These are phyloP conservation scores for Thalassaphorura encarpata DNA, from an alignment of 1,140 invertebrate species.

Conservation along the genomic window DNA sequence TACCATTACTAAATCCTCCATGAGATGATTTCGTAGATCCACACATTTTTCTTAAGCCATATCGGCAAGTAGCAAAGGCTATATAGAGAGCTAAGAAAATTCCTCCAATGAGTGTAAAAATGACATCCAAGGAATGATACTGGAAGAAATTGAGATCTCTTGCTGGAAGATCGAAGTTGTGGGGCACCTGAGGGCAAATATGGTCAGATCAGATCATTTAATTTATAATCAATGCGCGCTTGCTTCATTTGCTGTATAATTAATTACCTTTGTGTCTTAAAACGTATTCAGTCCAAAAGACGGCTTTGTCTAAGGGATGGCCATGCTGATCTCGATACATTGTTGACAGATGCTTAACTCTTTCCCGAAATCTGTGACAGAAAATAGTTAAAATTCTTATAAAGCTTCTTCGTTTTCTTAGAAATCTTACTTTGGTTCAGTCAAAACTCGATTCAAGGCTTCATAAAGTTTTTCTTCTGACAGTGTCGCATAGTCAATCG, in stretches of 20 bases:
- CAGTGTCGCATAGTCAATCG: conserved; percentile 26
- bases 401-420: background rate
- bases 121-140: conserved; percentile 14
- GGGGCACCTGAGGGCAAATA: conserved; percentile 10
- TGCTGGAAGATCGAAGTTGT: conserved; percentile 18
- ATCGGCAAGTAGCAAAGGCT: background rate
- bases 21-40: too few species aligned
- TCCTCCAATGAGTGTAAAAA: background rate
- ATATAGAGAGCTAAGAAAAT: background rate
- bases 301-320: conserved; percentile 43
- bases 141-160: conserved; percentile 6
- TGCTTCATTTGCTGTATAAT: background rate
- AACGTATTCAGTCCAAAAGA: conserved; percentile 54
- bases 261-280: conserved; percentile 32
- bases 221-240: background rate
- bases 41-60: background rate
- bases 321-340: conserved; percentile 47
- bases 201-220: too few species aligned
- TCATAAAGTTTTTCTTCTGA: conserved; percentile 27
- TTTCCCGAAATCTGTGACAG: conserved; percentile 37
- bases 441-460: conserved; percentile 27
- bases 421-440: conserved; percentile 11
- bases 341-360: conserved; percentile 43
- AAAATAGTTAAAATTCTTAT: background rate
- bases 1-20: too few species aligned